Base-by-base conservation (phyloP, 2,888 invertebrate genomes). In the Mesorhabditis sp. region DNA sequence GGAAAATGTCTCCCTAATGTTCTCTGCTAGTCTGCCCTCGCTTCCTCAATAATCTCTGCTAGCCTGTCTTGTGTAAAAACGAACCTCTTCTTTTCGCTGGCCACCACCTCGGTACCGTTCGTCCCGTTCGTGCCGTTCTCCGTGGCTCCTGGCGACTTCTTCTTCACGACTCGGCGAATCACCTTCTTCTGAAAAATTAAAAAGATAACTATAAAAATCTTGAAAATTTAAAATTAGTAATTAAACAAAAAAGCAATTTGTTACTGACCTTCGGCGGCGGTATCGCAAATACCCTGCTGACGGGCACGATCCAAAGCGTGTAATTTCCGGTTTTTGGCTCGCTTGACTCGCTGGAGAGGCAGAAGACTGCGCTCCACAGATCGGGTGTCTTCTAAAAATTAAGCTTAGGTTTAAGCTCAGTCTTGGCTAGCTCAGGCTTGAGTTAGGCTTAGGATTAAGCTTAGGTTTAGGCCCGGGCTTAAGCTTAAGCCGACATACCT, bases 241-340 rank as follows among this genome's bases (percentile, higher is more conserved):
- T 28, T 28, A 28, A 28, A 28, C 28, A 64, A 68, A 5, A 43
- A 5, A 4, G 65, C 4, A 5, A 28, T 5, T 28, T 42, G 1
- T 65, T 58, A 62, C 13, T 13, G 28, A 28, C 28, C 28, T 28
- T 28, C 28, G 77, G 79, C 6, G 79, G 71, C 41, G 76, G 79
- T 65, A 79, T 72, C 41, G 79, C 79, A 61, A 78, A 78, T 2
- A 79, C 72, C 70, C 75, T 74, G 4, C 76, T 72, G 63, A 79
- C 77, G 15, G 79, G 79, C 6, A 78, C 76, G n/a, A 79, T 76
- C 79, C 79, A 79, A 4, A 79, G 70, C 13, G 74, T 74, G 68
- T 68, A 79, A 65, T 76, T 78, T 4, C 73, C 67, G 4, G 76
- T 67, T 42, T 77, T 28, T 28, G 28, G 28, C 28, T 28, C 28